Conservation (phyloP, 2,113 vertebrate species). For the Oncorhynchus tshawytscha region DNA sequence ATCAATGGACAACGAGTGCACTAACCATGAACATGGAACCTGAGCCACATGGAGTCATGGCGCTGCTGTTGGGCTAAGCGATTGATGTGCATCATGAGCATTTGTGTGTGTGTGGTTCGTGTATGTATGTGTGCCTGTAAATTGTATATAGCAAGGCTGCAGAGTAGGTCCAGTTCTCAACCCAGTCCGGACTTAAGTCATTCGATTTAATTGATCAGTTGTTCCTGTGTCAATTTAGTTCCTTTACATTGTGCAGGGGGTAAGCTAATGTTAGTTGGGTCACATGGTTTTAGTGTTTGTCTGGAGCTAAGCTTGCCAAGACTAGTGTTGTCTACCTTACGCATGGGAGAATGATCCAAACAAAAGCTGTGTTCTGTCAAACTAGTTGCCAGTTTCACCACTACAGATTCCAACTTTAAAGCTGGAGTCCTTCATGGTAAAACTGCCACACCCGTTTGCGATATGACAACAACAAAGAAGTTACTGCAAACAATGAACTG, state of each 20-base stretch:
- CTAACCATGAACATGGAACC: conserved; percentile 29
- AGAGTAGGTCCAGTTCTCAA: neutral
- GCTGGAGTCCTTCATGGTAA: too few species aligned
- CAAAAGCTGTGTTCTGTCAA: neutral
- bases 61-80: neutral
- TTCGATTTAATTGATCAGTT: neutral
- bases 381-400: neutral
- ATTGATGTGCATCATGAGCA: neutral
- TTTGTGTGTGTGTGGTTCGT: conserved; percentile 2
- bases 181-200: neutral
- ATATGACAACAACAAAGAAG: too few species aligned
- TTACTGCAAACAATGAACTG: too few species aligned
- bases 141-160: neutral
- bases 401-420: too few species aligned
- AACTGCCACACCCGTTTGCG: too few species aligned
- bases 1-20: conserved; percentile 67
- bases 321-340: neutral
- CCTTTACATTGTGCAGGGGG: neutral
- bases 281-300: neutral
- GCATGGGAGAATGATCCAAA: neutral
- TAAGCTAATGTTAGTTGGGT: neutral
- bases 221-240: neutral
- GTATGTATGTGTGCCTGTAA: neutral
- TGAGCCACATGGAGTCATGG: neutral
- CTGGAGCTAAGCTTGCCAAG: neutral